A percentile compares a stretch with the other conserved stretches of the same genome.
phyloP scores from a whole-genome alignment of 2,113 vertebrate species.

The Daphoenositta chrysoptera region DNA sequence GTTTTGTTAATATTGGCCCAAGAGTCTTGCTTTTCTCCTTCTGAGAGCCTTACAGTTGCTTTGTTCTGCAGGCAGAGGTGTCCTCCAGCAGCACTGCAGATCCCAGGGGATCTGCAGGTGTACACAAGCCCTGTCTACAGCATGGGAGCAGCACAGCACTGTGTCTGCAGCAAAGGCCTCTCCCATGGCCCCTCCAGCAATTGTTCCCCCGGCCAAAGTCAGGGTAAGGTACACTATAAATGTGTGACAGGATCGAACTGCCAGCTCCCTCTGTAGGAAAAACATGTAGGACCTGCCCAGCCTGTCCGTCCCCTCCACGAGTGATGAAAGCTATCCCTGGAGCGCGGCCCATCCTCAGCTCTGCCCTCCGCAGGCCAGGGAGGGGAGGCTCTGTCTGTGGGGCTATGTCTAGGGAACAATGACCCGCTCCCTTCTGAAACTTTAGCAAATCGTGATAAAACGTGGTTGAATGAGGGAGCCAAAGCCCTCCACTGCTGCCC shows the following conservation, averaged over 20 bases:
- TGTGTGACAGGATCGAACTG: background rate
- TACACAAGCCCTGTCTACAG: background rate
- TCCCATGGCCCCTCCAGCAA: background rate
- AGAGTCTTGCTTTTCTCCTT: background rate
- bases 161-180: background rate
- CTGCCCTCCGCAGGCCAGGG: background rate
- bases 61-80: background rate
- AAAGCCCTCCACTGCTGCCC: background rate
- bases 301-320: background rate
- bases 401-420: background rate
- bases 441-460: background rate
- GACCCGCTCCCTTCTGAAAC: background rate
- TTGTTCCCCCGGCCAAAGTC: background rate
- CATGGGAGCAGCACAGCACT: background rate
- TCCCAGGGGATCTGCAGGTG: background rate
- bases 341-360: background rate
- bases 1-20: background rate
- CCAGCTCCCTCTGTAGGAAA: background rate
- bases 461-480: background rate
- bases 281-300: rapidly evolving
- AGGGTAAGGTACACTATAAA: background rate
- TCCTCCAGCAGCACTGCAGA: background rate
- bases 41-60: background rate
- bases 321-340: too few species aligned
- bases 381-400: background rate